These are phyloP conservation scores for Thinocorus orbignyianus DNA, from an alignment of 2,113 vertebrate species.

Conservation along the genomic window DNA sequence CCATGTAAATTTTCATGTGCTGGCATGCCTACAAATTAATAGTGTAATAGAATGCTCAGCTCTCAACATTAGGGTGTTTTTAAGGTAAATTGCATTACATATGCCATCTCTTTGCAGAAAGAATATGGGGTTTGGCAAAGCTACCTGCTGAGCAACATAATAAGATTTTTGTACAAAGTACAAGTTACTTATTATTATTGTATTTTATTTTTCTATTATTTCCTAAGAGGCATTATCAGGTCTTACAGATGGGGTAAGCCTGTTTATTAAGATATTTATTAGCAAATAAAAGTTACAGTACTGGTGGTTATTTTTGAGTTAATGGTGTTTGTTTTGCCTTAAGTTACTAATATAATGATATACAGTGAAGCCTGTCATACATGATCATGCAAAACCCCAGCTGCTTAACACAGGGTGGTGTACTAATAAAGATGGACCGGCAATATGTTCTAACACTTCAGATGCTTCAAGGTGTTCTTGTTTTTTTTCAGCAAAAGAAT, in stretches of 20 bases:
- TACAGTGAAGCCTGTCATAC: conserved; percentile 11
- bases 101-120: conserved; percentile 79
- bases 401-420: conserved; percentile 6
- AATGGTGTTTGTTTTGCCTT: conserved; percentile 60
- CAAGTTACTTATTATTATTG: conserved; percentile 93
- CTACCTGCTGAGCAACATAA: conserved; percentile 94
- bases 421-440: conserved; percentile 14
- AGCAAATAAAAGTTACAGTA: conserved; percentile 95
- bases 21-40: conserved; percentile 83
- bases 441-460: neutral
- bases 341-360: neutral
- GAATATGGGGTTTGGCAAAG: conserved; percentile 91
- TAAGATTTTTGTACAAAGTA: conserved; percentile 98
- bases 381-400: neutral
- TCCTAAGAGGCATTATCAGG: conserved; percentile 94
- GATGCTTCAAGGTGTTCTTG: neutral
- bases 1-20: conserved; percentile 78
- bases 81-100: conserved; percentile 75
- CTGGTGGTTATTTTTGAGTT: conserved; percentile 77
- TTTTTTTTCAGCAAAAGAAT: neutral
- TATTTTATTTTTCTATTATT: conserved; percentile 99
- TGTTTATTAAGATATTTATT: conserved; percentile 93
- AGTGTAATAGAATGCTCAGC: conserved; percentile 81
- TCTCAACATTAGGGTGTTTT: conserved; percentile 77
- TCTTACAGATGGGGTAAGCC: conserved; percentile 91